Conservation (phyloP, 2,888 invertebrate species). For the Nemotelus nigrinus region DNA sequence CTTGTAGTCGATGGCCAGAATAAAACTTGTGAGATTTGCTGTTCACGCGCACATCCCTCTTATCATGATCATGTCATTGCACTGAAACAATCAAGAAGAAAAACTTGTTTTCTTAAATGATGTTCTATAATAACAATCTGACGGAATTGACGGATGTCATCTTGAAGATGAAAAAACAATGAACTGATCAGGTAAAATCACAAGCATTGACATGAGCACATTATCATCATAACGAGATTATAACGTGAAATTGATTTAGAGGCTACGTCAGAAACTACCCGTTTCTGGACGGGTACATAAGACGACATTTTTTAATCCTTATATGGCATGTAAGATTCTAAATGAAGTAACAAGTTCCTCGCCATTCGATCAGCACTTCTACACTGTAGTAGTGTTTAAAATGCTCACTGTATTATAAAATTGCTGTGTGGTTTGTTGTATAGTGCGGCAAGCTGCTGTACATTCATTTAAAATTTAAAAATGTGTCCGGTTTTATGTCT, state of each 20-base stretch:
- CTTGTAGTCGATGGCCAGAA: conserved; percentile 10
- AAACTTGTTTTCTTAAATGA: conserved; percentile 23
- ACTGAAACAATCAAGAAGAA: conserved; percentile 19
- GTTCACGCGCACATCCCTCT: conserved; percentile 4
- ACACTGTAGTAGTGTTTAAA: too few relatives aligned
- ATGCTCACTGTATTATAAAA: too few relatives aligned
- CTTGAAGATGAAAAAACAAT: background rate
- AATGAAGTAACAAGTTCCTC: too few relatives aligned
- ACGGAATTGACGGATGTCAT: conserved; percentile 43
- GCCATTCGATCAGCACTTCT: too few relatives aligned
- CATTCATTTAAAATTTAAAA: too few relatives aligned
- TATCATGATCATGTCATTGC: conserved; percentile 40
- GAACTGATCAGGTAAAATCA: conserved; percentile 21
- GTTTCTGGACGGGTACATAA: background rate
- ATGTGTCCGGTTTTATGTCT: too few relatives aligned
- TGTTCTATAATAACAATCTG: conserved; percentile 35
- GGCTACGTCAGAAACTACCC: background rate
- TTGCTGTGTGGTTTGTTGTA: too few relatives aligned
- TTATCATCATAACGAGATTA: conserved; percentile 40
- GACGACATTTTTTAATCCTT: background rate
- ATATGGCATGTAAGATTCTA: too few relatives aligned
- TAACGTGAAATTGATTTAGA: conserved; percentile 16
- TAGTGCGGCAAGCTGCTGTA: too few relatives aligned
- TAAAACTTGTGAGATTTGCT: conserved; percentile 16
- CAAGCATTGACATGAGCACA: conserved; percentile 22